Percentiles rank a stretch among this genome's conserved stretches.
Conservation (phyloP, 2,113 vertebrate genomes). For the Gobius niger region DNA sequence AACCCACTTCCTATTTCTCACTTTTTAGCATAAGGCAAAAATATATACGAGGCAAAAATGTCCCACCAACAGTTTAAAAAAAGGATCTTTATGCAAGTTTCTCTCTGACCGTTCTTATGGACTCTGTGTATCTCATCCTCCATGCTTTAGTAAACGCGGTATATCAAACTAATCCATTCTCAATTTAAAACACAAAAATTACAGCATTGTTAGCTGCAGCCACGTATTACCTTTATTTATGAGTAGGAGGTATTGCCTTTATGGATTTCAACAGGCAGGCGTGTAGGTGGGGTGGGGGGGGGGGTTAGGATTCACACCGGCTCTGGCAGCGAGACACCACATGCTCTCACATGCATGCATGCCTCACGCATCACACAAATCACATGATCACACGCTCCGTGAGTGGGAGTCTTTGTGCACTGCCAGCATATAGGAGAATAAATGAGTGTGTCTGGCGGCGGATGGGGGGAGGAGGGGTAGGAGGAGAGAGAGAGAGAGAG, state of each 20-base stretch:
- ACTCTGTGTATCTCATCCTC: background rate
- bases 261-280: background rate
- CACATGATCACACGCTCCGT: slow-evolving; percentile 64
- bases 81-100: too few species aligned
- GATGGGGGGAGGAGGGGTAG: background rate
- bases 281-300: background rate
- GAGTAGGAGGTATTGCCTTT: background rate
- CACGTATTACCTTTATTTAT: slow-evolving; percentile 5
- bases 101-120: background rate
- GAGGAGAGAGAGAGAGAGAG: background rate
- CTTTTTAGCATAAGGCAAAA: background rate
- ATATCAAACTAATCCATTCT: background rate
- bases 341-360: slow-evolving; percentile 46
- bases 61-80: too few species aligned
- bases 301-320: background rate
- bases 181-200: background rate
- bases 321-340: slow-evolving; percentile 34
- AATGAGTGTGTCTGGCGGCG: slow-evolving; percentile 11
- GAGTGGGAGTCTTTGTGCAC: slow-evolving; percentile 69
- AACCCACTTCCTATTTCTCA: background rate
- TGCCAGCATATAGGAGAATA: slow-evolving; percentile 44
- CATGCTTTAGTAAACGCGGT: background rate
- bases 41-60: too few species aligned
- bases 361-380: slow-evolving; percentile 44
- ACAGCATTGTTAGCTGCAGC: background rate